phyloP scores from a whole-genome alignment of 2,797 vertebrate species.

The Diplodus puntazzo region DNA sequence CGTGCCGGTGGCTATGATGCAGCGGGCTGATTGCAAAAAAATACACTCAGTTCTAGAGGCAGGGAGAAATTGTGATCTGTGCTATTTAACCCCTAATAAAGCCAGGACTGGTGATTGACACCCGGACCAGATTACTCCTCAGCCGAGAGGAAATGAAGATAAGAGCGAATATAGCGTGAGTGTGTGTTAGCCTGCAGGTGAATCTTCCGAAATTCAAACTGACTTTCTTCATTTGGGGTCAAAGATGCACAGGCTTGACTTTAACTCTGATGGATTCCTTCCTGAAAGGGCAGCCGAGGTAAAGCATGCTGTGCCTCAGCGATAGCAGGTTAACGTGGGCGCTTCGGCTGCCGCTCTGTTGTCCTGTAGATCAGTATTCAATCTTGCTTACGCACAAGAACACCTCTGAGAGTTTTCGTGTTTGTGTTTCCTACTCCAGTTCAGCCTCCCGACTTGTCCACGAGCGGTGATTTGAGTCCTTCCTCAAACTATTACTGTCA shows the following conservation, averaged over 20 bases:
- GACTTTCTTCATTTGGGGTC: conserved; percentile 55
- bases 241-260: conserved; percentile 34
- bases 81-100: conserved; percentile 72
- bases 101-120: conserved; percentile 61
- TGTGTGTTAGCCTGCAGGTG: conserved; percentile 20
- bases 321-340: background rate
- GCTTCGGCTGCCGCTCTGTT: conserved; percentile 4
- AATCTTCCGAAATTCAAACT: conserved; percentile 54
- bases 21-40: conserved; percentile 59
- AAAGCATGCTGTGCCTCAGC: background rate
- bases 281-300: conserved; percentile 15
- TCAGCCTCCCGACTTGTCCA: conserved; percentile 2
- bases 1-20: conserved; percentile 51
- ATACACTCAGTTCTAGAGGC: conserved; percentile 34
- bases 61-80: conserved; percentile 46
- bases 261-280: conserved; percentile 14
- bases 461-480: conserved; percentile 51
- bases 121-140: conserved; percentile 40
- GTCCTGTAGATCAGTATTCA: conserved; percentile 2
- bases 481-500: conserved; percentile 61
- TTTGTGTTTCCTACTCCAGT: conserved; percentile 27
- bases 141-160: conserved; percentile 45
- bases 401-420: conserved; percentile 23
- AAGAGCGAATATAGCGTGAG: conserved; percentile 7
- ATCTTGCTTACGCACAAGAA: conserved; percentile 24